Conservation (phyloP, 2,888 invertebrate species). For the Agelastica alni region DNA sequence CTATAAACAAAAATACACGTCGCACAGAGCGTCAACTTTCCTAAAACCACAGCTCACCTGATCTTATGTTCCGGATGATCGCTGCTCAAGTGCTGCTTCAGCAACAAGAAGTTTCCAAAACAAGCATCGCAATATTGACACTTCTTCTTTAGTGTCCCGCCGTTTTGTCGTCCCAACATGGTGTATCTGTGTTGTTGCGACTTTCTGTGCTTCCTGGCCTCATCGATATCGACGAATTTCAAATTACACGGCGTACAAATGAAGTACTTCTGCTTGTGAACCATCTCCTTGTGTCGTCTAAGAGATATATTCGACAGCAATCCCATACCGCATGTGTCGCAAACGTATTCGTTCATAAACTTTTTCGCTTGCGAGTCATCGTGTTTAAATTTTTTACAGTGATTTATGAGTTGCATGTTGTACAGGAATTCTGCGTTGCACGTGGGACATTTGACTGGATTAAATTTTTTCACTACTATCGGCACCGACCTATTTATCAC, state of each 20-base stretch:
- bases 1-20: constrained; percentile 53
- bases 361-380: constrained; percentile 32
- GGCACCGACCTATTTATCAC: constrained; percentile 82
- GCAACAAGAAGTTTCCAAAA: constrained; percentile 60
- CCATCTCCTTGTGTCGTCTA: constrained; percentile 68
- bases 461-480: constrained; percentile 72
- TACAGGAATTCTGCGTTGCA: constrained; percentile 74
- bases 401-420: constrained; percentile 73
- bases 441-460: constrained; percentile 65
- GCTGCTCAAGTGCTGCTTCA: constrained; percentile 66
- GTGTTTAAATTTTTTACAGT: constrained; percentile 59
- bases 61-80: constrained; percentile 67
- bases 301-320: constrained; percentile 61
- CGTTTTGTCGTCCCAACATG: constrained; percentile 56
- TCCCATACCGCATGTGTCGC: constrained; percentile 62
- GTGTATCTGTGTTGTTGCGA: constrained; percentile 67
- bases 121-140: constrained; percentile 66
- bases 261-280: constrained; percentile 65
- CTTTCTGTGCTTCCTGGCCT: constrained; percentile 70
- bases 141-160: constrained; percentile 54
- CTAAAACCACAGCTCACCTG: no score
- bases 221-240: constrained; percentile 64
- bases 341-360: constrained; percentile 64
- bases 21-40: no score
- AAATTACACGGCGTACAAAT: constrained; percentile 71